Conservation (phyloP, 2,888 invertebrate genomes). For the Heteromyza rotundicornis region DNA sequence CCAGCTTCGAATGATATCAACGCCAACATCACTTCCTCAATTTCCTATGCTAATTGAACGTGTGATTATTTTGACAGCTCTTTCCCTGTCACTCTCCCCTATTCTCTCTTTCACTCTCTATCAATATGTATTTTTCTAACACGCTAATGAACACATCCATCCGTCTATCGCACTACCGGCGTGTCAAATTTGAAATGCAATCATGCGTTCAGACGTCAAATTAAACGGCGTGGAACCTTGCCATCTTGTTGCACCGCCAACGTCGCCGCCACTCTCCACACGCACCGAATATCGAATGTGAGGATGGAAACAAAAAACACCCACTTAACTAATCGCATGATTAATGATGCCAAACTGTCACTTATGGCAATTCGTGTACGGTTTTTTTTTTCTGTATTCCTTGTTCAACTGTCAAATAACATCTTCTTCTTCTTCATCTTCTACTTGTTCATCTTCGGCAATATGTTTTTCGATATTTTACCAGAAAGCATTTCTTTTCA, state of each 20-base stretch:
- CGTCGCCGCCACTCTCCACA: neutral
- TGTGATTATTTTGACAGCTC: conserved; percentile 55
- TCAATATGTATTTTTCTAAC: neutral
- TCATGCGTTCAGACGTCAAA: conserved; percentile 57
- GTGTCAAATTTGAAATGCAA: conserved; percentile 53
- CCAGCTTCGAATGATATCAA: no score
- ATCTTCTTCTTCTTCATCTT: no score
- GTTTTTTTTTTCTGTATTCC: neutral
- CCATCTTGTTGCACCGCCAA: neutral
- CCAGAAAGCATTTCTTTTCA: no score
- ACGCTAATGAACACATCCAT: conserved; percentile 21
- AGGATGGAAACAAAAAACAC: conserved; percentile 37
- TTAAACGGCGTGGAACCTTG: conserved; percentile 30
- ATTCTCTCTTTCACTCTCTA: neutral
- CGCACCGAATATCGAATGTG: neutral
- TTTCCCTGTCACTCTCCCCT: neutral
- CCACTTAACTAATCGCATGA: conserved; percentile 60
- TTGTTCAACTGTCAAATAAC: neutral
- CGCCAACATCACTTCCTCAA: neutral
- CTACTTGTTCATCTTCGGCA: no score
- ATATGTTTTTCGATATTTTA: conserved; percentile 2
- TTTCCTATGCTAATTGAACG: conserved; percentile 51
- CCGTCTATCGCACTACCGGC: conserved; percentile 19
- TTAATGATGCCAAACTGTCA: conserved; percentile 53
- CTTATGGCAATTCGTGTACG: neutral